Base-by-base conservation (phyloP, 2,797 vertebrate genomes). In the Rachycentron canadum region DNA sequence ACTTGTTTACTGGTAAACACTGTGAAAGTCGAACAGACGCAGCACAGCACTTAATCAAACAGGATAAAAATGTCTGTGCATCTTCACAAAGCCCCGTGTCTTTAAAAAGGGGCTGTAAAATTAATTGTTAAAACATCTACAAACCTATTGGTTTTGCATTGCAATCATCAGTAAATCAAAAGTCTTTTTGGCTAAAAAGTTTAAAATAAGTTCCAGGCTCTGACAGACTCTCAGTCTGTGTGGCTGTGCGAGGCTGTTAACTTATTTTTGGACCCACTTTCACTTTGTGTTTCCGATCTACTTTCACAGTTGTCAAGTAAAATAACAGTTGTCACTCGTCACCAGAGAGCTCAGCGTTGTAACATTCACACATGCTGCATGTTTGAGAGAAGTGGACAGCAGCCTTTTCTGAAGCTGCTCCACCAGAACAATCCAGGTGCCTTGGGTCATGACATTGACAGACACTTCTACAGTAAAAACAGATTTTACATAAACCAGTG, bases 281-380 rank as follows among this genome's bases (percentile, higher is more conserved):
- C 28, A 8, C 49, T 34, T 36, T 12, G 23, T 70, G 49, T 45
- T 43, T 55, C n/a, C 2, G 3, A 26, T 62, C 13, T 3, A 6
- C 50, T 68, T 76, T 52, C 69, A 64, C 56, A 2, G 45, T 60
- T 26, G 38, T 70, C 82, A 81, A 9, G 67, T 50, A 62, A 57
- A 79, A 65, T 49, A 64, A 30, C 4, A 26, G 2, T 5, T 25
- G 47, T 73, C 45, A 7, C 26, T 63, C 36, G 28, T 52, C 73
- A 43, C 34, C 63, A 52, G 50, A 43, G 49, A 61, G 13, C 28
- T 72, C 61, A 8, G n/a, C 32, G 28, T 30, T 53, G n/a, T 2
- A 28, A 12, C 26, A 0, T 40, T 70, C 21, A 55, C 56, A 73
- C 30, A 53, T 0, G 3, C 23, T 38, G 45, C 16, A 50, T 13